These are phyloP conservation scores for Eumacrocentrus americanus DNA, from an alignment of 2,888 invertebrate species.

Conservation along the genomic window DNA sequence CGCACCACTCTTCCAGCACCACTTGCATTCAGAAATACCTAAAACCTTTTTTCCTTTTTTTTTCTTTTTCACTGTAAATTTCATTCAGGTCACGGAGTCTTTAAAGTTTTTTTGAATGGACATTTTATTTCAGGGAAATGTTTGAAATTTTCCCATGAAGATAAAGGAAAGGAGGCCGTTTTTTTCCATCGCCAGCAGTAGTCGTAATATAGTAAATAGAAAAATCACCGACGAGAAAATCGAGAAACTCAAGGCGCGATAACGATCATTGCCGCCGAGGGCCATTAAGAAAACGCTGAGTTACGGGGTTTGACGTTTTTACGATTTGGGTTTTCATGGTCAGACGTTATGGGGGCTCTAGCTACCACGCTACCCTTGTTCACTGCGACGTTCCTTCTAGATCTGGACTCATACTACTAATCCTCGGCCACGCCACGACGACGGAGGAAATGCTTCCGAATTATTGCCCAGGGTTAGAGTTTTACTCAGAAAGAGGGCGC, in stretches of 20 bases:
- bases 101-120: not conserved
- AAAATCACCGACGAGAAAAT: not conserved
- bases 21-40: not conserved
- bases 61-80: not conserved
- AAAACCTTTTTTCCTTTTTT: not conserved
- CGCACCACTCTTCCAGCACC: not conserved
- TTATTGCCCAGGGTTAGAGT: conserved; percentile 39
- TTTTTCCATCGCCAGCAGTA: not conserved
- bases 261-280: conserved; percentile 39
- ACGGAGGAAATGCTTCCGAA: conserved; percentile 40
- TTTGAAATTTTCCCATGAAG: not conserved
- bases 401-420: not conserved
- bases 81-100: not conserved
- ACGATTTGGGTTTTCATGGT: conserved; percentile 41
- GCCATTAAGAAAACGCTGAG: conserved; percentile 39
- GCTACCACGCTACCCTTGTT: conserved; percentile 32
- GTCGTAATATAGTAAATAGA: not conserved
- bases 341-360: conserved; percentile 27
- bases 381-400: too few relatives aligned
- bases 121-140: not conserved
- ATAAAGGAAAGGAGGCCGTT: not conserved
- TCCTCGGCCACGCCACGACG: conserved; percentile 14
- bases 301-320: conserved; percentile 46
- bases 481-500: conserved; percentile 37
- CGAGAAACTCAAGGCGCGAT: conserved; percentile 27